Evolutionary conservation across 2,113 vertebrate genomes (phyloP), one percentile per base, ranked within the genome.

Genomic region (Pterophyllum scalare): DNA sequence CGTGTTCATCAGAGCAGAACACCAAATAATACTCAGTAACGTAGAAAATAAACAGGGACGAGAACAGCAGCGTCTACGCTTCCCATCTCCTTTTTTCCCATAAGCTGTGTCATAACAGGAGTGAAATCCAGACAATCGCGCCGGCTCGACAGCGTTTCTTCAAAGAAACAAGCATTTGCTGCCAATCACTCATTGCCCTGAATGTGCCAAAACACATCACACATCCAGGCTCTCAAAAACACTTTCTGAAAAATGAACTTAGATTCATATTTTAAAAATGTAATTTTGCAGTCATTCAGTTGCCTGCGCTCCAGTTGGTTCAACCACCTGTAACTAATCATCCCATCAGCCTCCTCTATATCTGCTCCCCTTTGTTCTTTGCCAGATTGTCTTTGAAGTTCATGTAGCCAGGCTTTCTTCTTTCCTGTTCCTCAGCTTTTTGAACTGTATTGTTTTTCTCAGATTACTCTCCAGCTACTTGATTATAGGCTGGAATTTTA

Each of bases 1-100:
- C 46, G 74, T 65, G 72, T 81, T 88, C 77, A 88, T 83, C 64
- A 62, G 64, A 59, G 74, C 54, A 80, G 72, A 86, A 81, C 38
- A 12, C 35, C 13, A 74, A 75, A 77, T 80, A 82, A 86, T 87
- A 83, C 60, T 20, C 61, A 88, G 65, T 35, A 81, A 70, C 56
- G 49, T 65, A 61, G 35, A 57, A 62, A 33, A 20, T 49, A 65
- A 77, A 58, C 8, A 59, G 38, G 75, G 10, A 61, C 28, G 13
- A 14, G n/a, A 74, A 43, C 2, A 70, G 31, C 64, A 43, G 28
- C 7, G 1, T 80, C 3, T 7, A 33, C 49, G 43, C 35, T 78
- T 59, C 12, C 20, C 6, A 2, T 78, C 20, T 4, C 10, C 2
- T n/a, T 64, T 26, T n/a, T 13, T 78, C 60, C 52, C 7, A 28